Evolutionary conservation across 2,888 invertebrate species (phyloP).

Genomic region (Eilema sororculum): DNA sequence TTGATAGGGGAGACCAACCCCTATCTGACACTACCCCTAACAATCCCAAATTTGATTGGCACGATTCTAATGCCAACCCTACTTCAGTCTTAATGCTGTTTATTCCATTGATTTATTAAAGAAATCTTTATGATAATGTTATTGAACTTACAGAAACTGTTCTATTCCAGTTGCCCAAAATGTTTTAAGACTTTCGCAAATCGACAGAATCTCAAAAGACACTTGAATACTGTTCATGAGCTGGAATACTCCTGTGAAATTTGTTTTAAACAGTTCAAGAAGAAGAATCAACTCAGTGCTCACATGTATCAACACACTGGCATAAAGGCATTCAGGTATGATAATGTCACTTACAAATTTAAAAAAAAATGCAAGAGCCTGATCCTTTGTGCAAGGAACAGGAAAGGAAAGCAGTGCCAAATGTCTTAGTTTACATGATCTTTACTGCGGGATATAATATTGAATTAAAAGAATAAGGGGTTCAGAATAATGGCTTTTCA

Average conservation of each 20-base stretch:
- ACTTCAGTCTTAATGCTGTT: neutral
- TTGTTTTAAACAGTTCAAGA: slow-evolving; percentile 84
- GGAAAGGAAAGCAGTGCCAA: too few species aligned
- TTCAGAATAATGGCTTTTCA: too few species aligned
- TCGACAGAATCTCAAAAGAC: slow-evolving; percentile 86
- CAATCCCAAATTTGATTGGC: too few species aligned
- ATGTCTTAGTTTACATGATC: too few species aligned
- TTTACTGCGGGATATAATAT: neutral
- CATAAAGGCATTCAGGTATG: slow-evolving; percentile 75
- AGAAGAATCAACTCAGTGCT: slow-evolving; percentile 85
- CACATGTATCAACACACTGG: slow-evolving; percentile 87
- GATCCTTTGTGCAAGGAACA: too few species aligned
- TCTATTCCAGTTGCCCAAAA: slow-evolving; percentile 72
- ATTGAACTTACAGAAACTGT: slow-evolving; percentile 6
- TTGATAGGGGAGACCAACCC: too few species aligned
- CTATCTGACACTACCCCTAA: too few species aligned
- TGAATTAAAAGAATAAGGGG: neutral
- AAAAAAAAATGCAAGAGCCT: neutral
- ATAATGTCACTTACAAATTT: neutral
- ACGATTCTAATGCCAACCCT: too few species aligned
- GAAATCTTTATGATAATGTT: neutral
- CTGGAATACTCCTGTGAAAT: slow-evolving; percentile 81
- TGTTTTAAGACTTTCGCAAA: slow-evolving; percentile 85
- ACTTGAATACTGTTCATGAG: slow-evolving; percentile 82
- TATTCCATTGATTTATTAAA: neutral